phyloP scores from a whole-genome alignment of 2,888 invertebrate genomes.

The Chrysopilus asiliformis region DNA sequence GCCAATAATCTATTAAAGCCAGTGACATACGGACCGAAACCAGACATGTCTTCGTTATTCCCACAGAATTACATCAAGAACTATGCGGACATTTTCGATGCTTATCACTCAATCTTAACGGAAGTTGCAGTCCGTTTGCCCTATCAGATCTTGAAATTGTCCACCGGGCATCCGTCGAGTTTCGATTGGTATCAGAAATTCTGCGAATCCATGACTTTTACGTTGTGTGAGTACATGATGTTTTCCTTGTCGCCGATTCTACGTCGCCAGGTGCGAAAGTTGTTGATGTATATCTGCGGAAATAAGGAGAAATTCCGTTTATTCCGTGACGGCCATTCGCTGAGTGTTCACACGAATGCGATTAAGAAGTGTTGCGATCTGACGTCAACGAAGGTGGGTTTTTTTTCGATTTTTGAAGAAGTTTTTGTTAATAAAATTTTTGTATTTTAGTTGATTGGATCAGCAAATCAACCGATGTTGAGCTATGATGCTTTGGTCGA shows the following conservation, averaged over 20 bases:
- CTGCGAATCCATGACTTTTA: conserved; percentile 45
- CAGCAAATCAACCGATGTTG: conserved; percentile 37
- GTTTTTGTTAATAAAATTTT: neutral
- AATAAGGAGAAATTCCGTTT: conserved; percentile 93
- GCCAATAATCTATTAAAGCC: conserved; percentile 58
- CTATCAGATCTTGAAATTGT: conserved; percentile 59
- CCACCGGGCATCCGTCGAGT: conserved; percentile 31
- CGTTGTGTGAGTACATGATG: conserved; percentile 92
- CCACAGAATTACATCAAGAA: conserved; percentile 85
- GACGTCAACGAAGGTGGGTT: conserved; percentile 28
- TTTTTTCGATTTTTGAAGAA: conserved; percentile 20
- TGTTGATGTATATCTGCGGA: conserved; percentile 83
- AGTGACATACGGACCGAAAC: conserved; percentile 64
- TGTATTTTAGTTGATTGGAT: conserved; percentile 16
- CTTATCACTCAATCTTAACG: conserved; percentile 85
- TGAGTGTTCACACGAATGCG: conserved; percentile 76
- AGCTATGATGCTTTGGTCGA: conserved; percentile 86
- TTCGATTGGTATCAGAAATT: conserved; percentile 49
- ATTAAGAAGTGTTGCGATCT: conserved; percentile 37
- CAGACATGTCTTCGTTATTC: conserved; percentile 94
- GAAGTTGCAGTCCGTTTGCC: conserved; percentile 90
- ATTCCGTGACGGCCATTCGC: conserved; percentile 81
- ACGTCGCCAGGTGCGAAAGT: conserved; percentile 81
- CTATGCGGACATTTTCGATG: conserved; percentile 83
- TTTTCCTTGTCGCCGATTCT: conserved; percentile 55